These are phyloP conservation scores for Resseliella maxima DNA, from an alignment of 2,888 invertebrate genomes.

Conservation along the genomic window DNA sequence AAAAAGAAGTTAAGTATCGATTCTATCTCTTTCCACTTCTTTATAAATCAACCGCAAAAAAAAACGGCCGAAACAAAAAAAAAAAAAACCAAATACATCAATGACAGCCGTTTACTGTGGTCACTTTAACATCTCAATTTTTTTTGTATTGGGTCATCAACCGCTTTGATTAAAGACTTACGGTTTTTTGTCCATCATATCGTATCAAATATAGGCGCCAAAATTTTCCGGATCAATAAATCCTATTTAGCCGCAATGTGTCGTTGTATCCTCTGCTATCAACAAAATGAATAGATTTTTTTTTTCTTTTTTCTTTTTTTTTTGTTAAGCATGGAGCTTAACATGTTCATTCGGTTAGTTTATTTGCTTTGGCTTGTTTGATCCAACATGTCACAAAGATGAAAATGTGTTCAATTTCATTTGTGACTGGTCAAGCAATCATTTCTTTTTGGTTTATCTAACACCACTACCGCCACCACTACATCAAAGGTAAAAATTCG, in stretches of 20 bases:
- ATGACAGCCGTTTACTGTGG: constrained; percentile 22
- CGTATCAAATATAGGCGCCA: not conserved
- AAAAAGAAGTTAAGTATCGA: too few species aligned
- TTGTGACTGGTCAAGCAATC: constrained; percentile 18
- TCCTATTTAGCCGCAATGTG: not conserved
- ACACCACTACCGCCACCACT: not conserved
- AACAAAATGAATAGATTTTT: constrained; percentile 16
- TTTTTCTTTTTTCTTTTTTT: too few species aligned
- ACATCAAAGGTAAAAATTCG: constrained; percentile 30
- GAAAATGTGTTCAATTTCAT: not conserved
- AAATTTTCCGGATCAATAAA: constrained; percentile 31
- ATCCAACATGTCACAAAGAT: not conserved
- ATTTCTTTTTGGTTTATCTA: not conserved
- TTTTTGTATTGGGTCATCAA: constrained; percentile 10
- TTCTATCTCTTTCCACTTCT: too few species aligned
- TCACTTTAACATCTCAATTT: constrained; percentile 34
- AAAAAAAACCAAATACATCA: not conserved
- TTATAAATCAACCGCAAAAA: not conserved
- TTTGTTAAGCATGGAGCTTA: not conserved
- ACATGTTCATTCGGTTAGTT: not conserved
- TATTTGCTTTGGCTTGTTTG: not conserved
- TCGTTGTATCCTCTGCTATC: not conserved
- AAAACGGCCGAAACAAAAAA: not conserved
- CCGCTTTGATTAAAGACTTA: not conserved
- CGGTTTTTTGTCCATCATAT: not conserved